Percentiles rank a stretch among this genome's conserved stretches.
Conservation (phyloP, 92 coral and sea anemone genomes). For the Siderastrea siderea region DNA sequence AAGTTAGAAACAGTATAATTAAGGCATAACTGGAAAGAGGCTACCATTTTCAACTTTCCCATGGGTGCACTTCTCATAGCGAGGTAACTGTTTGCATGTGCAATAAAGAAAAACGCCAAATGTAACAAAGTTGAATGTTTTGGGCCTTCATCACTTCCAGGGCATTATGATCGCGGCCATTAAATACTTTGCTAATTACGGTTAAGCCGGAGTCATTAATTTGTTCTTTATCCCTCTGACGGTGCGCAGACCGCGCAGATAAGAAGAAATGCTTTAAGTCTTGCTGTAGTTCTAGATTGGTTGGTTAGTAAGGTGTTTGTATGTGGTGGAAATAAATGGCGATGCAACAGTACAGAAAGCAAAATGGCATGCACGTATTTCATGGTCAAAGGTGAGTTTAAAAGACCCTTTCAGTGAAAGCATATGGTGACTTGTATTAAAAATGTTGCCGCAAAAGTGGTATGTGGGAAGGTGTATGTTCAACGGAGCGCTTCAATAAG, state of each 20-base stretch:
- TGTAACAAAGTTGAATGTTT: neutral
- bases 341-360: neutral
- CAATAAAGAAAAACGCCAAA: no score
- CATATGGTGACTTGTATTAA: neutral
- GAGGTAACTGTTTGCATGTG: no score
- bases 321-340: neutral
- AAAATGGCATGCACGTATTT: neutral
- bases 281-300: neutral
- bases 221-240: constrained; percentile 3
- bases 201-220: neutral
- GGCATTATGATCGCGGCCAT: neutral
- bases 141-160: neutral
- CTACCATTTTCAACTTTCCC: no score
- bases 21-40: no score
- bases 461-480: no score
- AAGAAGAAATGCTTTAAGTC: neutral
- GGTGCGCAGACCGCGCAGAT: neutral
- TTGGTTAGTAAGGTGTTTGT: neutral
- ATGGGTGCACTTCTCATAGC: no score
- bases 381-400: constrained; percentile 16
- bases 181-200: neutral
- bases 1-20: no score
- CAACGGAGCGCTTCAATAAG: no score
- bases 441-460: neutral
- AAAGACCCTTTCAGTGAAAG: neutral